Base-by-base conservation (phyloP, 2,113 vertebrate species). In the Delphinus delphis region DNA sequence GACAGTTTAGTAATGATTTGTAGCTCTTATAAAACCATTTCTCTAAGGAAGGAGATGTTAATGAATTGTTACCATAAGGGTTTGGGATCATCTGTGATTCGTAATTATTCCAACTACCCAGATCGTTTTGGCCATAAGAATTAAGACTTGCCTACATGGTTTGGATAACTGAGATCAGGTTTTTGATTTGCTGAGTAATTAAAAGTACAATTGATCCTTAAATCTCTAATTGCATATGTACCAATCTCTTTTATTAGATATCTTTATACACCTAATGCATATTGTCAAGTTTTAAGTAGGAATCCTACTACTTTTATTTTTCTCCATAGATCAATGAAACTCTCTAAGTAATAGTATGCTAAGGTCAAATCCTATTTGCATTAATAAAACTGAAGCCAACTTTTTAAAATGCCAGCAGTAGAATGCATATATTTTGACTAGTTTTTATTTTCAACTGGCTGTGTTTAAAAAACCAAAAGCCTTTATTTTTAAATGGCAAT, bases 61-160 rank as follows among this genome's bases (percentile, higher is more conserved):
- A 96, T 93, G 86, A 97, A 97, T 96, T 92, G 47, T 71, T 96
- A 47, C 67, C 63, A 53, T 91, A 97, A 97, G 23, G 38, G 21
- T 71, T 97, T 95, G 60, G 87, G 79, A 96, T 95, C 95, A 96
- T 97, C 83, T 90, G 92, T 81, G 53, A 50, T 76, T 93, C 96
- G 94, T 94, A 97, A 96, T 97, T 95, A 95, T 97, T 95, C 76
- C 23, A 87, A 38, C 82, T 97, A 96, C 87, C 60, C 36, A n/a
- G 44, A 95, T 96, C 28, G 4, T 81, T 93, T 86, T 86, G 84
- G n/a, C 63, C n/a, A 10, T 90, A 67, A 88, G 89, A 95, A 77
- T 96, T 70, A 83, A 91, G 80, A 77, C 58, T 67, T 92, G 58
- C 55, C 63, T 93, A 33, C 18, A 21, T 84, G 53, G 33, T 77